Base-by-base conservation (phyloP, 2,888 invertebrate species). In the Caenorhabditis angaria region DNA sequence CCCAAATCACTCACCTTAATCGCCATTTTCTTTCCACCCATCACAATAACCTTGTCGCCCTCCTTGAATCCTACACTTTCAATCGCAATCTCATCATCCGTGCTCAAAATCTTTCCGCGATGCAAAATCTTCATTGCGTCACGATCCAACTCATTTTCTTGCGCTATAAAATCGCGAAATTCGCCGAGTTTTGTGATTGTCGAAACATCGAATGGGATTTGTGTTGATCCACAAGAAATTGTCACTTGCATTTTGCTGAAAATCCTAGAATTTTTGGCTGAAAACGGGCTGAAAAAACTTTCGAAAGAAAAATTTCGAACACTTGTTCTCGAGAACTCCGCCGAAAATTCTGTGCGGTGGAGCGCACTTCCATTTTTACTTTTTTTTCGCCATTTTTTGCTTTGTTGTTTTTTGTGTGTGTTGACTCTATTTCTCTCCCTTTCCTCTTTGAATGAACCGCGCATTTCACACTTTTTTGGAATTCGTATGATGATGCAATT, bases 21-120 rank as follows among this genome's bases (percentile, higher is more conserved):
- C 28, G 77, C 66, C 12, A 69, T 77, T n/a, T 71, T 72, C 60
- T 73, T 77, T 1, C 70, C 66, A 20, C 85, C 84, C 77, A 86
- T 83, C 20, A 82, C 81, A 53, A 83, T 76, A 20, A 83, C 63
- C 58, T 80, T 83, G 63, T 86, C 85, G 48, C 77, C 76, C 22
- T 83, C 82, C 50, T 82, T 81, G 73, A 86, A 85, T 24, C 66
- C 61, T 28, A 82, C 59, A 14, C 73, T 69, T 12, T 62, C 66
- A 12, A 85, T 62, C 2, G 69, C 61, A 6, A 53, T 59, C 14
- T 65, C 76, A 47, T 70, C 71, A 5, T 61, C 73, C 2, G 41
- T 41, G 41, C 41, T 41, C 41, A 41, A 41, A 25, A n/a, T 20
- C 65, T 10, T 20, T 80, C 83, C 82, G 72, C 78, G 68, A 51